A percentile compares a stretch with the other conserved stretches of the same genome.
These are phyloP conservation scores for Phainopepla nitens DNA, from an alignment of 2,113 vertebrate species.

Conservation along the genomic window DNA sequence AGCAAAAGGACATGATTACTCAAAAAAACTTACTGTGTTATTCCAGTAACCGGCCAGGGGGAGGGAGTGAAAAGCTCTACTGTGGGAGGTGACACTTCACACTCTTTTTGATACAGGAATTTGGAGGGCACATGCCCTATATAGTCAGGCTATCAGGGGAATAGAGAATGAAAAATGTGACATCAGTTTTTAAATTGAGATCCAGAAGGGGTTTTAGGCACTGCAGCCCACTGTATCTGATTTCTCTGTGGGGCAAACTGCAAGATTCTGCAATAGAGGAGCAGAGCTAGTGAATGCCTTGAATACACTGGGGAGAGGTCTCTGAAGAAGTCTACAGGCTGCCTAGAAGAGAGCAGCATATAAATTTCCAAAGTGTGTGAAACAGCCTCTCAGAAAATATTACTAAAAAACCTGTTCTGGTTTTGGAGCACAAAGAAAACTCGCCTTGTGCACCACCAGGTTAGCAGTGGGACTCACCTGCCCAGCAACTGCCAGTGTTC, in stretches of 20 bases:
- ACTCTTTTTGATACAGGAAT: neutral
- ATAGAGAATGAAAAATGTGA: neutral
- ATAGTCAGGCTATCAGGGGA: neutral
- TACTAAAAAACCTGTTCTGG: neutral
- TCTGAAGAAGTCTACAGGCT: neutral
- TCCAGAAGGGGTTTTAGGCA: slow-evolving; percentile 5
- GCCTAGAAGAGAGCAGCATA: neutral
- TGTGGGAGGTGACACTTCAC: slow-evolving; percentile 6
- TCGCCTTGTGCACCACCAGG: accelerated
- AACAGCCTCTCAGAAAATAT: neutral
- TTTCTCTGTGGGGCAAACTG: slow-evolving; percentile 9
- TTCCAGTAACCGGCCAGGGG: neutral
- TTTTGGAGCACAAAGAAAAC: neutral
- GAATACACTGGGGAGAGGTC: neutral
- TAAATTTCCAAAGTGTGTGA: neutral
- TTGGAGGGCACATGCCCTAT: neutral
- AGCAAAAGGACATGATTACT: neutral
- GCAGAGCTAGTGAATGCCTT: neutral
- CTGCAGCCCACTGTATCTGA: neutral
- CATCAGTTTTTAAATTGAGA: slow-evolving; percentile 3
- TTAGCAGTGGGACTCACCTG: neutral
- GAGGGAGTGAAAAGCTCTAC: neutral
- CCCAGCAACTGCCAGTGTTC: neutral
- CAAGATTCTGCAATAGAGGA: neutral
- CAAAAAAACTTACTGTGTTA: neutral